Base-by-base conservation (phyloP, 2,888 invertebrate species). In the Tachystola acroxantha region DNA sequence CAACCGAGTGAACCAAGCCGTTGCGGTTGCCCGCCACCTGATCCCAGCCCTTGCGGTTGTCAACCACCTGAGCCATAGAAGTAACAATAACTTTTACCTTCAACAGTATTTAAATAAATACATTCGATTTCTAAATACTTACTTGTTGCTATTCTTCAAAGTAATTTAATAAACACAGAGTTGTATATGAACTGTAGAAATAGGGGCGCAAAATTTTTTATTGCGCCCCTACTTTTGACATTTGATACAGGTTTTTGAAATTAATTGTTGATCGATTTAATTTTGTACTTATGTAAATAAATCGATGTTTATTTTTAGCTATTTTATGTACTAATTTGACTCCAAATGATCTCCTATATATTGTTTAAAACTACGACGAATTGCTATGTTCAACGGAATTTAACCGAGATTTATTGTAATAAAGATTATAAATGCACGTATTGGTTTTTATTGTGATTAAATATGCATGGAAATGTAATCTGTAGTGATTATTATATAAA, bases 401-500 rank as follows among this genome's bases (percentile, higher is more conserved):
- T 4, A 24, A 24, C 19, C 13, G 24, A 10, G 3, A 12, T 9
- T 27, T n/a, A 11, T 11, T 10, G 11, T n/a, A 11, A 11, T 27
- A 11, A 11, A 26, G 7, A 20, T 12, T 20, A n/a, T 38, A 43
- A 52, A 50, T 59, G 32, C 58, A 65, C 57, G 66, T 65, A 64
- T 46, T 51, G 37, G 46, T 53, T 67, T 16, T 65, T 48, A 44
- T 59, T 62, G 59, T 64, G 48, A 36, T 16, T 52, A 54, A n/a
- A 55, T 48, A 35, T 43, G 46, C 47, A 61, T 66, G 50, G 63
- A 72, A 73, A 65, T 55, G 57, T 72, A 59, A 56, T 47, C 53
- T 60, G 48, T 34, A 38, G 36, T 6, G 39, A 39, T 36, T 34
- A 26, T 42, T 34, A 32, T 32, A 13, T 27, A 1, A 10, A 38